Evolutionary conservation across 2,888 invertebrate species (phyloP).

Genomic region (Rhaphigaster nebulosa): DNA sequence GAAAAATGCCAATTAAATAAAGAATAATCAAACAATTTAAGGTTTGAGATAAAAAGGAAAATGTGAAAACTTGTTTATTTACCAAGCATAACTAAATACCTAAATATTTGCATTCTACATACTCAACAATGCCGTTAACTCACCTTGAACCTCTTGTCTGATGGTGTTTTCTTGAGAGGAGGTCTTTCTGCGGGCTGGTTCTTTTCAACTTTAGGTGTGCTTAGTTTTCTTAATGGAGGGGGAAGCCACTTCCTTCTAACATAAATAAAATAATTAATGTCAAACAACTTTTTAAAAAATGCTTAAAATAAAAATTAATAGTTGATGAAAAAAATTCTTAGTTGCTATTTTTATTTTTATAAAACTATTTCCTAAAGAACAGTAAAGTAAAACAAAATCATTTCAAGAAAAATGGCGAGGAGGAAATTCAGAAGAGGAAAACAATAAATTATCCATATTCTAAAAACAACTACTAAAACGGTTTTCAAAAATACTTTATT

Average conservation of each 20-base stretch:
- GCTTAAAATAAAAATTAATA: background rate
- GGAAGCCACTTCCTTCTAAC: conserved; percentile 91
- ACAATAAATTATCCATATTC: no score
- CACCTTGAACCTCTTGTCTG: conserved; percentile 89
- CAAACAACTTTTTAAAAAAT: background rate
- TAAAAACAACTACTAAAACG: no score
- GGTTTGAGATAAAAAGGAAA: no score
- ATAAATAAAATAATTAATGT: conserved; percentile 66
- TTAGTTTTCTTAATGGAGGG: conserved; percentile 87
- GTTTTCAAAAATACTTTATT: no score
- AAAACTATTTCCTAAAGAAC: background rate
- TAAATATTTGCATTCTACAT: no score
- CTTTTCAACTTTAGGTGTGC: conserved; percentile 90
- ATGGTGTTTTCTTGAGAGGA: conserved; percentile 82
- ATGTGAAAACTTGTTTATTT: no score
- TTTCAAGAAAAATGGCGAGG: no score
- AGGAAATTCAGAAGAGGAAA: no score
- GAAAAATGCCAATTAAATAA: background rate
- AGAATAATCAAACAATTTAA: background rate
- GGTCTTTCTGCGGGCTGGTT: conserved; percentile 71
- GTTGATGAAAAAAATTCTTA: background rate
- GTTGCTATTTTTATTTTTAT: no score
- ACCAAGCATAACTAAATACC: no score
- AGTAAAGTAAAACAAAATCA: background rate
- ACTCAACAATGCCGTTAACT: no score